A percentile compares a stretch with the other conserved stretches of the same genome.
phyloP scores from a whole-genome alignment of 2,797 vertebrate species.

The Adrianichthys oophorus region DNA sequence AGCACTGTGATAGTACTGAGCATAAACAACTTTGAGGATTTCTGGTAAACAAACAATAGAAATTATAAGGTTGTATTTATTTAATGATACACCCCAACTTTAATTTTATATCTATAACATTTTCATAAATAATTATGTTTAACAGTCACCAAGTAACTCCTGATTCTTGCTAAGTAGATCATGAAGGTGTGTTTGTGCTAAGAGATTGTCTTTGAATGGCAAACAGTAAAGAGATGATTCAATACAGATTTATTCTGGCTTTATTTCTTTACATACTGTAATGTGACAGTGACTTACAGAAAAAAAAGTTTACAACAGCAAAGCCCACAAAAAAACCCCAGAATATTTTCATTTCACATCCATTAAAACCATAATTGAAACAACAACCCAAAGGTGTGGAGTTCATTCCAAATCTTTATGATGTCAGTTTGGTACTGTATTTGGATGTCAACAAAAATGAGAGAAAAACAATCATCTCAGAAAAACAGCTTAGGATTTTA shows the following conservation, averaged over 20 bases:
- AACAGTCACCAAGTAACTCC: no score
- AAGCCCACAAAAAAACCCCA: conserved; percentile 13
- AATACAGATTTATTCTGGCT: conserved; percentile 13
- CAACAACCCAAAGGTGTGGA: conserved; percentile 4
- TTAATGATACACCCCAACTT: no score
- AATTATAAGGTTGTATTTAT: no score
- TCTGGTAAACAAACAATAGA: no score
- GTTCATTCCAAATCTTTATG: conserved; percentile 4
- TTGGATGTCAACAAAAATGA: conserved; percentile 11
- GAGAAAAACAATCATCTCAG: neutral
- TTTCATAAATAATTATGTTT: no score
- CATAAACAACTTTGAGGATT: no score
- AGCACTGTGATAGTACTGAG: no score
- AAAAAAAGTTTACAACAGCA: conserved; percentile 12
- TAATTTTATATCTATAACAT: no score
- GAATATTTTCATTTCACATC: conserved; percentile 4
- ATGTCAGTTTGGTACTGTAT: conserved; percentile 18
- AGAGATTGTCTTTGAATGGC: neutral
- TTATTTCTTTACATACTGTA: conserved; percentile 49
- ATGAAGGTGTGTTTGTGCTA: no score
- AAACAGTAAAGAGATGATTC: neutral
- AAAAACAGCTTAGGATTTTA: conserved; percentile 22
- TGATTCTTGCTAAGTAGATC: no score
- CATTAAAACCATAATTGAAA: conserved; percentile 20
- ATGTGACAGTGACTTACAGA: conserved; percentile 14